Base-by-base conservation (phyloP, 2,797 vertebrate species). In the Novumbra hubbsi region DNA sequence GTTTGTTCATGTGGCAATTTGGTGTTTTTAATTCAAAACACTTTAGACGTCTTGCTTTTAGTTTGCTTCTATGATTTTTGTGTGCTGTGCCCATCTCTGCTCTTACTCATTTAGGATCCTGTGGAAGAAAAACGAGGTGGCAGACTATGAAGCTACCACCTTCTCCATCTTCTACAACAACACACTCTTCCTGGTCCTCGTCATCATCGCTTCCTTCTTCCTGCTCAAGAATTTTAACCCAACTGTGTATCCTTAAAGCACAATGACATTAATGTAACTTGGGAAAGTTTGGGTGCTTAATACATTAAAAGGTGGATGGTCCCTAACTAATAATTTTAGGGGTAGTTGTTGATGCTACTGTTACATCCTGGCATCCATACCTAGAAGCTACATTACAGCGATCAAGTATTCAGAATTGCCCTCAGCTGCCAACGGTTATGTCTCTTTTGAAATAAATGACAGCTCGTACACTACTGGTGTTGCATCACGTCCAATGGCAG, bases 161-260 rank as follows among this genome's bases (percentile, higher is more conserved):
- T 99, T 99, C 88, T 99, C 98, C 83, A 99, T 99, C 93, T 99
- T 99, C 89, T 99, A 99, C 89, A 99, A 99, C 91, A 99, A 99
- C 86, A 98, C 97, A 0, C 93, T 99, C 7, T 99, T 99, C 85
- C 93, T 99, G 79, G 94, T 99, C 45, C 91, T 99, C 72, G 95
- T 99, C 87, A 96, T 99, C 81, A 64, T 98, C 0, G 96, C 97
- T 67, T 99, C 98, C 9, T 99, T 99, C 89, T 99, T 99, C 81
- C 82, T 99, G 83, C 86, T 99, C 86, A 99, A 95, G 96, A 99
- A 98, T 92, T 99, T 99, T 94, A 98, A 99, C 90, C 98, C 98
- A 70, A 97, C 96, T 0, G 97, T 99, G 98, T 99, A 98, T 98
- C 96, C 95, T 96, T 88, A 41, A 50, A 14, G 34, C 70, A 15